Evolutionary conservation across 2,888 invertebrate genomes (phyloP).

Genomic region (Tiphia femorata): DNA sequence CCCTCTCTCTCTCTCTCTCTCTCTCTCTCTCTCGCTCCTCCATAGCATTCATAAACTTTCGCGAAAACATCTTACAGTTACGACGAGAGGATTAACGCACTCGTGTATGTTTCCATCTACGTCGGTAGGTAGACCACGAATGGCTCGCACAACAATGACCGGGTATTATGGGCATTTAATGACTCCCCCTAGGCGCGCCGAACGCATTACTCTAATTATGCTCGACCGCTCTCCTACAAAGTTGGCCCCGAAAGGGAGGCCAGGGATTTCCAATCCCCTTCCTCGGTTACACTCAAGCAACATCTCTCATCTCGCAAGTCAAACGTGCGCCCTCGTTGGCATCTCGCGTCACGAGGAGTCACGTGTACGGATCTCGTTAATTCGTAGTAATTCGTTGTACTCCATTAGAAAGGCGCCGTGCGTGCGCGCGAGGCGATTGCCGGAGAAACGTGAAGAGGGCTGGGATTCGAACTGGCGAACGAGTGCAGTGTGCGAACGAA

Average conservation of each 20-base stretch:
- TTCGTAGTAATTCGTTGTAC: slow-evolving; percentile 38
- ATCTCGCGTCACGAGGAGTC: slow-evolving; percentile 4
- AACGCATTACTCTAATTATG: slow-evolving; percentile 33
- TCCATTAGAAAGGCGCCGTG: slow-evolving; percentile 31
- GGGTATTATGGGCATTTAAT: slow-evolving; percentile 16
- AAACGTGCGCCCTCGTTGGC: not conserved
- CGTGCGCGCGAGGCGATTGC: slow-evolving; percentile 3
- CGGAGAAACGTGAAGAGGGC: no score
- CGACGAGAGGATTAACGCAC: not conserved
- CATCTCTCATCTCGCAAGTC: no score
- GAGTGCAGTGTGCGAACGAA: no score
- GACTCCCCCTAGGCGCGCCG: slow-evolving; percentile 4
- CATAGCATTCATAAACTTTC: no score
- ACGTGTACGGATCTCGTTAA: slow-evolving; percentile 24
- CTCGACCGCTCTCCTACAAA: slow-evolving; percentile 18
- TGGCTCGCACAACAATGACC: no score
- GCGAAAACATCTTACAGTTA: no score
- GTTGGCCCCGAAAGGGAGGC: slow-evolving; percentile 12
- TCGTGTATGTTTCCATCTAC: not conserved
- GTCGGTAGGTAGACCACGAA: no score
- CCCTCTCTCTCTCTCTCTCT: not conserved
- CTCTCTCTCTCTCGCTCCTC: no score
- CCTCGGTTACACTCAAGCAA: not conserved
- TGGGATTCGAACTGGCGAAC: no score
- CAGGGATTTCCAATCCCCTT: slow-evolving; percentile 32